Percentiles rank a stretch among this genome's conserved stretches.
phyloP scores from a whole-genome alignment of 1,140 invertebrate genomes.

The Diprion similis region DNA sequence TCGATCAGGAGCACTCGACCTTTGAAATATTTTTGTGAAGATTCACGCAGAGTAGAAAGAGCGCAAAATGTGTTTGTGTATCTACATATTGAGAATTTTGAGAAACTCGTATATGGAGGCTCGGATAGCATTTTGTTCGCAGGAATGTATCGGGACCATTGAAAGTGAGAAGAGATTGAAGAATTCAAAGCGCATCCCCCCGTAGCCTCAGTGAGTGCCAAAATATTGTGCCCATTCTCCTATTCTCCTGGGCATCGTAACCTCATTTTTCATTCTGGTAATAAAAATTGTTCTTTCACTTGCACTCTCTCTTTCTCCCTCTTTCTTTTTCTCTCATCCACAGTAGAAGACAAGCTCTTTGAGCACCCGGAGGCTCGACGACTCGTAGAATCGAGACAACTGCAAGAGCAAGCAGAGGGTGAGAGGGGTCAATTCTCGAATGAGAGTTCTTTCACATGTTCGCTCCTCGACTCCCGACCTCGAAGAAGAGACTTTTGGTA shows the following conservation, averaged over 20 bases:
- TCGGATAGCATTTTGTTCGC: neutral
- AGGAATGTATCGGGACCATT: neutral
- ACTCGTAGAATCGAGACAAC: conserved; percentile 5
- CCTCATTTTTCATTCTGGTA: conserved; percentile 54
- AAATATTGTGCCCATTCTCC: conserved; percentile 49
- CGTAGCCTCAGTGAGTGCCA: conserved; percentile 41
- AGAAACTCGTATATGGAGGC: neutral
- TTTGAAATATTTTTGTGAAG: neutral
- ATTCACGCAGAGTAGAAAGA: neutral
- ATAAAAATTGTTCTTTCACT: conserved; percentile 37
- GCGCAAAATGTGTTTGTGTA: neutral
- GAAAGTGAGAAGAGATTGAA: conserved; percentile 7
- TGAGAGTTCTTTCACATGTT: neutral
- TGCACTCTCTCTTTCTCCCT: conserved; percentile 12
- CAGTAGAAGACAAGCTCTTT: neutral
- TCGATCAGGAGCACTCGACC: neutral
- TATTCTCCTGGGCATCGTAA: conserved; percentile 36
- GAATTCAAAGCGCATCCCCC: neutral
- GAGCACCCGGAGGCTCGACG: conserved; percentile 21
- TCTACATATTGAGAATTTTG: neutral
- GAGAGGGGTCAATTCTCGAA: conserved; percentile 7
- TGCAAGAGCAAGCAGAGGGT: neutral
- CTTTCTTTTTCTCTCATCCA: neutral
- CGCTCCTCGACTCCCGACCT: conserved; percentile 1
- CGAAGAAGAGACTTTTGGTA: conserved; percentile 42